Percentiles rank a stretch among this genome's conserved stretches.
Conservation (phyloP, 37 sponge, comb jelly and placozoan species). For the Amphimedon queenslandica region DNA sequence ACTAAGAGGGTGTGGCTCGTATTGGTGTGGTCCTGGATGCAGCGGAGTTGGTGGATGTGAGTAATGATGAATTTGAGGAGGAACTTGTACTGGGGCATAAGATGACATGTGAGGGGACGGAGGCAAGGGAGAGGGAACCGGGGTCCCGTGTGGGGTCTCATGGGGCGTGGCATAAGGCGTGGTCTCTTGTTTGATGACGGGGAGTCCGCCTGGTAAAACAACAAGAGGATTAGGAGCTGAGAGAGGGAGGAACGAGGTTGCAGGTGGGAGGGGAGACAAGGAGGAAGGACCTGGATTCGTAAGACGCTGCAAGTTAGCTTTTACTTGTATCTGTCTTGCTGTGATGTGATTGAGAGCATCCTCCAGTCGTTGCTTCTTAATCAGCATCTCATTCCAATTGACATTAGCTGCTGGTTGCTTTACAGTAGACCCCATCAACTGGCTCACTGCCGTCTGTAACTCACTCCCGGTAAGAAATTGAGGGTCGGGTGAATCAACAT, state of each 20-base stretch:
- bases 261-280: neutral
- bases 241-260: neutral
- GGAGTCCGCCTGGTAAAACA: neutral
- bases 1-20: neutral
- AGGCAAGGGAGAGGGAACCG: slow-evolving; percentile 60
- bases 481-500: neutral
- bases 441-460: neutral
- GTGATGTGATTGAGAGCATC: neutral
- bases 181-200: slow-evolving; percentile 1
- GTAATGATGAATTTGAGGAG: slow-evolving; percentile 12
- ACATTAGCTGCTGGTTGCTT: neutral
- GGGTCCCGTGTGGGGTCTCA: slow-evolving; percentile 41
- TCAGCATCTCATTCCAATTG: neutral
- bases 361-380: neutral
- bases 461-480: too few species aligned
- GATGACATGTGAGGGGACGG: slow-evolving; percentile 43
- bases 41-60: slow-evolving; percentile 3
- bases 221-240: neutral
- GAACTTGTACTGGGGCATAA: slow-evolving; percentile 14
- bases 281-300: neutral
- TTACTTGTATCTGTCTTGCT: neutral
- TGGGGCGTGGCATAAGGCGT: slow-evolving; percentile 56
- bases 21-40: slow-evolving; percentile 1
- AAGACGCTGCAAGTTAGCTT: neutral
- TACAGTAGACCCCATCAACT: neutral